Conservation (phyloP, 2,888 invertebrate genomes). For the Aquatica leii region DNA sequence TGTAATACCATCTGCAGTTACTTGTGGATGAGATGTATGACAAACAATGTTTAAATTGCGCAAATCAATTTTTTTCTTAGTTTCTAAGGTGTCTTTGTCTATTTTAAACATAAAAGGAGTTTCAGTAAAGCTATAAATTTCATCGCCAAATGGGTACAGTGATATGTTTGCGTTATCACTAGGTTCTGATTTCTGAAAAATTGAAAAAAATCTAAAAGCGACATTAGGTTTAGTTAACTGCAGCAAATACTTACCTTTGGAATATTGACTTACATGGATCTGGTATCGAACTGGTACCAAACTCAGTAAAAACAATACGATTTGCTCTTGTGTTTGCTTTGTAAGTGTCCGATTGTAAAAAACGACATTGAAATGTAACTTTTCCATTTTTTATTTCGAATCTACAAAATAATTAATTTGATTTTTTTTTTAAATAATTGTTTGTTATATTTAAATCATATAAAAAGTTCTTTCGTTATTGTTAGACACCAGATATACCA, state of each 20-base stretch:
- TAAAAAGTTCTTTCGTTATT: background rate
- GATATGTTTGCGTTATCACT: slow-evolving; percentile 93
- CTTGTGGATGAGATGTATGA: slow-evolving; percentile 81
- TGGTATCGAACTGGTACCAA: slow-evolving; percentile 56
- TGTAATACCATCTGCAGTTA: slow-evolving; percentile 65
- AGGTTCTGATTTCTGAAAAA: slow-evolving; percentile 71
- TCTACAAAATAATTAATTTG: too few relatives aligned
- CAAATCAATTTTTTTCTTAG: slow-evolving; percentile 73
- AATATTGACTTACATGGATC: slow-evolving; percentile 74
- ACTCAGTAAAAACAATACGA: slow-evolving; percentile 81
- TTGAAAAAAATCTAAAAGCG: slow-evolving; percentile 52
- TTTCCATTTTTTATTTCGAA: slow-evolving; percentile 76
- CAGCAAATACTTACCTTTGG: slow-evolving; percentile 54
- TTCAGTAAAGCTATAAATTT: slow-evolving; percentile 88
- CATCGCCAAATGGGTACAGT: slow-evolving; percentile 87
- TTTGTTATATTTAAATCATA: background rate
- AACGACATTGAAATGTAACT: slow-evolving; percentile 75
- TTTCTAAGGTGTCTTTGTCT: slow-evolving; percentile 81
- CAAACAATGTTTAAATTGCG: slow-evolving; percentile 54
- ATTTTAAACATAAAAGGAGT: slow-evolving; percentile 81
- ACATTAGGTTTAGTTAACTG: too few relatives aligned
- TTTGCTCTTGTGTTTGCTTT: slow-evolving; percentile 78
- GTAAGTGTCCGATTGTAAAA: slow-evolving; percentile 63
- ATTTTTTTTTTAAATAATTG: too few relatives aligned
- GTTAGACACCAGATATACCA: too few relatives aligned